These are phyloP conservation scores for Hedychridium roseum DNA, from an alignment of 2,888 invertebrate genomes.

Conservation along the genomic window DNA sequence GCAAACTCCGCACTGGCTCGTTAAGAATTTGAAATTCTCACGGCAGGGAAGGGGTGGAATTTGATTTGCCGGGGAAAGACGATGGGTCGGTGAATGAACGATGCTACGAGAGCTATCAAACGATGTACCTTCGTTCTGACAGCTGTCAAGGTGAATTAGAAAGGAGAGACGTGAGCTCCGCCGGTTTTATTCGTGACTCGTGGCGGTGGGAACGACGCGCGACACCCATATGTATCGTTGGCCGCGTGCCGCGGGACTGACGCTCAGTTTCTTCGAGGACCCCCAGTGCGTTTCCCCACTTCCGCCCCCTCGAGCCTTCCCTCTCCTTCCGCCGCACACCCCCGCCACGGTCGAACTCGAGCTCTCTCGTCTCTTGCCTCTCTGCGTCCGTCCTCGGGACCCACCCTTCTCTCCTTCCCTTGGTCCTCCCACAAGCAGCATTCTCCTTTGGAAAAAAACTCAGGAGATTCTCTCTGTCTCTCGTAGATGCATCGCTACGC, in stretches of 20 bases:
- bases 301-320: slow-evolving; percentile 10
- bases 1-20: too few species aligned
- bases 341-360: too few species aligned
- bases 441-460: too few species aligned
- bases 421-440: not conserved
- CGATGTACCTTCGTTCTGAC: not conserved
- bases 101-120: not conserved
- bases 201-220: not conserved
- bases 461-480: too few species aligned
- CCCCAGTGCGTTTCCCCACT: slow-evolving; percentile 25
- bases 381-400: too few species aligned
- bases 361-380: too few species aligned
- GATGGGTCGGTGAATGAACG: not conserved
- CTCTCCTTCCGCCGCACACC: slow-evolving; percentile 13
- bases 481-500: slow-evolving; percentile 4
- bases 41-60: too few species aligned
- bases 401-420: slow-evolving; percentile 11
- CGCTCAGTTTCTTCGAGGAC: slow-evolving; percentile 36
- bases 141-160: not conserved
- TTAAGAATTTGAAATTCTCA: too few species aligned
- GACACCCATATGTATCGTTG: slow-evolving; percentile 48
- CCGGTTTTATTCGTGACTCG: too few species aligned
- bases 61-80: too few species aligned
- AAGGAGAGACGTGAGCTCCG: not conserved
- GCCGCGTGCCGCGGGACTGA: slow-evolving; percentile 61